A percentile compares a stretch with the other conserved stretches of the same genome.
These are phyloP conservation scores for Pandemis cinnamomeana DNA, from an alignment of 2,888 invertebrate genomes.

Conservation along the genomic window DNA sequence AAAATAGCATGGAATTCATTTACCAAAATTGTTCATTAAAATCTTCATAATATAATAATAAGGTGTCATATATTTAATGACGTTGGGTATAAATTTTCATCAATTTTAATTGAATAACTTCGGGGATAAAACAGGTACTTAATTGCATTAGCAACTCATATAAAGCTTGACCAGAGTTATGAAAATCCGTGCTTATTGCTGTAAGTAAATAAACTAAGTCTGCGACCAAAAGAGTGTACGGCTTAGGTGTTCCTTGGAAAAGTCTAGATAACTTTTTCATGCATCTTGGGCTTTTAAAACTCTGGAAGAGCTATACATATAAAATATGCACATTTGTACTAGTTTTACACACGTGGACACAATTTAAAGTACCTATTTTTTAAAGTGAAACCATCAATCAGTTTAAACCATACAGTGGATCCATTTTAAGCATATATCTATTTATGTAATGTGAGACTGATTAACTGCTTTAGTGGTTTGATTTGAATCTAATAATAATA, in stretches of 20 bases:
- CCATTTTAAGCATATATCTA: too few species aligned
- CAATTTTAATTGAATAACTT: background rate
- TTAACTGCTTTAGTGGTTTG: background rate
- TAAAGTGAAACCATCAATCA: too few species aligned
- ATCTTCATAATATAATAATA: background rate
- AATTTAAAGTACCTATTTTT: too few species aligned
- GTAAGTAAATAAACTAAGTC: too few species aligned
- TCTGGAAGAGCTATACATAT: background rate
- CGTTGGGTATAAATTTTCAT: background rate
- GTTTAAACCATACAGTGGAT: too few species aligned
- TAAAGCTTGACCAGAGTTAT: background rate
- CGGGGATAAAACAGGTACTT: background rate
- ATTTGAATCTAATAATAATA: background rate
- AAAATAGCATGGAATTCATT: conserved; percentile 11
- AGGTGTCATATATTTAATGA: background rate
- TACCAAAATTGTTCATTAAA: background rate
- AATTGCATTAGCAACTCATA: background rate
- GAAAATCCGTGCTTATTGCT: background rate
- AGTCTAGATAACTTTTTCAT: background rate
- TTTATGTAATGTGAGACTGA: too few species aligned
- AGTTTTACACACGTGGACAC: too few species aligned
- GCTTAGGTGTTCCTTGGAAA: too few species aligned
- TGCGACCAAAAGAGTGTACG: too few species aligned
- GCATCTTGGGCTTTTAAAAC: background rate
- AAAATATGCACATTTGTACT: too few species aligned